phyloP scores from a whole-genome alignment of 2,888 invertebrate genomes.

The Cerceris rybyensis region DNA sequence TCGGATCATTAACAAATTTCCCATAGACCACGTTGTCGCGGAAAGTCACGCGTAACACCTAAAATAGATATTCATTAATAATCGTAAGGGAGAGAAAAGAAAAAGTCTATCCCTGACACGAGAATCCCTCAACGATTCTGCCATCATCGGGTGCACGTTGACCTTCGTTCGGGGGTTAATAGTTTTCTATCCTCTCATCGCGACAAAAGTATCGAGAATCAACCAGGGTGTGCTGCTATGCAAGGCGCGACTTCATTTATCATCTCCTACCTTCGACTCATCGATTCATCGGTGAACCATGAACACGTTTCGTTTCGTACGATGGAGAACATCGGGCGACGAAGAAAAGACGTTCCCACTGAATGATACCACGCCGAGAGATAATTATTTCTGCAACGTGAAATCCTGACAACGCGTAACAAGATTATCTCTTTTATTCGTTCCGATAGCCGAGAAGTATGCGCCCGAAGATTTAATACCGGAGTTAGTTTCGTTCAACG shows the following conservation, averaged over 20 bases:
- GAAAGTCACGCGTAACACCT: not conserved
- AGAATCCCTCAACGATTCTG: not conserved
- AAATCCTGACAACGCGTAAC: conserved; percentile 20
- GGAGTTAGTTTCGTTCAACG: not conserved
- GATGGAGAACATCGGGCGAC: conserved; percentile 23
- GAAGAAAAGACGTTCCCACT: not conserved
- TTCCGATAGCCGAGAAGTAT: conserved; percentile 2
- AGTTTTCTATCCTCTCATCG: conserved; percentile 20
- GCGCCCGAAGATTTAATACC: conserved; percentile 2
- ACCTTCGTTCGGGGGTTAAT: conserved; percentile 31
- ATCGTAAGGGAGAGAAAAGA: conserved; percentile 1
- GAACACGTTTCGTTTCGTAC: conserved; percentile 22
- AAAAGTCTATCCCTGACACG: conserved; percentile 9
- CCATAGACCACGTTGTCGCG: too few species aligned
- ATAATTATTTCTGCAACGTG: conserved; percentile 27
- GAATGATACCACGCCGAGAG: not conserved
- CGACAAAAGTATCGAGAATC: conserved; percentile 31
- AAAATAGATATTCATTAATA: conserved; percentile 17
- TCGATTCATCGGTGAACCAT: conserved; percentile 10
- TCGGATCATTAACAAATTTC: too few species aligned
- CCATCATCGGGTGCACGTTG: conserved; percentile 28
- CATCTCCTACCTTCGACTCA: conserved; percentile 23
- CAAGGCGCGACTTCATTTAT: conserved; percentile 39
- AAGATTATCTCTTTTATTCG: conserved; percentile 19
- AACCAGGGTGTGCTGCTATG: conserved; percentile 1